Base-by-base conservation (phyloP, 1,140 invertebrate species). In the Pseudobourletiella spinata region DNA sequence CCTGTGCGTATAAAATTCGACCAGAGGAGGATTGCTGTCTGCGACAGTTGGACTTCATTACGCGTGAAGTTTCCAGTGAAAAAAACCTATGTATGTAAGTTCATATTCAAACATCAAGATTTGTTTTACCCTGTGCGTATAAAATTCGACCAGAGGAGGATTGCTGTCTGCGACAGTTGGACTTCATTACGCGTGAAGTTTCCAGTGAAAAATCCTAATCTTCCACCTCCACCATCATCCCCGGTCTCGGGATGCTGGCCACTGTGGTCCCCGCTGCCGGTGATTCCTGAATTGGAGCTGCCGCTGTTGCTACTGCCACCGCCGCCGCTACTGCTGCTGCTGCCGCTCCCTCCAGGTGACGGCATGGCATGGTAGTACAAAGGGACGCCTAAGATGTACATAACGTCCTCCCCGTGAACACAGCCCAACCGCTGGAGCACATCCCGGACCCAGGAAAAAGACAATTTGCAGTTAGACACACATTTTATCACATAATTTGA, bases 1-100 rank as follows among this genome's bases (percentile, higher is more conserved):
- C 95, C 95, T n/a, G 87, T 90, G 74, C 89, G 88, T 15, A 91
- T 91, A 74, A 99, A 99, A 79, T 98, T 98, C n/a, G 90, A 86
- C 78, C 94, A 88, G 73, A 95, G 95, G 26, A 87, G 83, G 81
- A 98, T 96, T 51, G 95, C 87, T 58, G 87, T 88, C 76, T 96
- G 90, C 1, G 92, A 88, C 4, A 98, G 79, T 52, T 86, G 83
- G 56, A 87, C 82, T 79, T 98, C 95, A 20, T 86, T 82, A 74
- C 87, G 88, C 6, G 88, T 94, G 76, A 92, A 98, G 77, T 93
- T 91, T 69, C 84, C 83, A 26, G 84, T 84, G 75, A 92, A 95
- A 32, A 76, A 75, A n/a, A n/a, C n/a, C n/a, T n/a, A n/a, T n/a
- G n/a, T n/a, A n/a, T n/a, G n/a, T n/a, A n/a, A n/a, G n/a, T n/a